Conservation (phyloP, 2,113 vertebrate genomes). For the Mionectes macconnelli region DNA sequence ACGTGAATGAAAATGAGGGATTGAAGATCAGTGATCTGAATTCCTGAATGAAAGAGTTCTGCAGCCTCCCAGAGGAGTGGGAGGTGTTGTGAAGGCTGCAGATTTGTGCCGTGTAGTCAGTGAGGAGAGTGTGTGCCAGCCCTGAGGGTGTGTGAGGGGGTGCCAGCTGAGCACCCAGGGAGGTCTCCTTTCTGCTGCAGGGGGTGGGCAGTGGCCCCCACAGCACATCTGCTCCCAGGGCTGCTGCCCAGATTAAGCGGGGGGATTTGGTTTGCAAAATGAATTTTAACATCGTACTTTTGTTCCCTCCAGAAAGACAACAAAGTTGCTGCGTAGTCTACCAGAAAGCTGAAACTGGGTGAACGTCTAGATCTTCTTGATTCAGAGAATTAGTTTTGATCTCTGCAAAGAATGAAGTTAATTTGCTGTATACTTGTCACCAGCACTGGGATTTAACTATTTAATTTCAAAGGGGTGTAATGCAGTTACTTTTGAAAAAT, state of each 20-base stretch:
- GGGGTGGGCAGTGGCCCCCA: not conserved
- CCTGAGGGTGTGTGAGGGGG: too few species aligned
- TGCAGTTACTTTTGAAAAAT: slow-evolving; percentile 74
- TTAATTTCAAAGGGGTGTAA: slow-evolving; percentile 77
- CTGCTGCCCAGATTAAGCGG: not conserved
- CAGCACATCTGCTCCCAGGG: not conserved
- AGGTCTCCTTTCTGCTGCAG: not conserved
- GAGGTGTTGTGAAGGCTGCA: not conserved
- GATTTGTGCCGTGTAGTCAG: not conserved
- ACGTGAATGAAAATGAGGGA: not conserved
- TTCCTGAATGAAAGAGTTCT: not conserved
- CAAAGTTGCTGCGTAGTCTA: slow-evolving; percentile 92
- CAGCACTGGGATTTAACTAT: slow-evolving; percentile 87
- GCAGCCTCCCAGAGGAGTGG: not conserved
- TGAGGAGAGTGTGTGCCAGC: accelerated
- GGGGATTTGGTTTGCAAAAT: not conserved
- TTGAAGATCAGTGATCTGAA: not conserved
- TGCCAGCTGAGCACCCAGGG: accelerated
- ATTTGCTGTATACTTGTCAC: slow-evolving; percentile 88
- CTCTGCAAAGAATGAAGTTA: slow-evolving; percentile 84
- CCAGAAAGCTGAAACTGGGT: slow-evolving; percentile 63
- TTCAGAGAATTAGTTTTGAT: slow-evolving; percentile 78
- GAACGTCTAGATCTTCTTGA: slow-evolving; percentile 76
- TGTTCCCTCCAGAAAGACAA: slow-evolving; percentile 89
- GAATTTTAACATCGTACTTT: slow-evolving; percentile 6